Conservation (phyloP, 1,140 invertebrate genomes). For the Samia ricini region DNA sequence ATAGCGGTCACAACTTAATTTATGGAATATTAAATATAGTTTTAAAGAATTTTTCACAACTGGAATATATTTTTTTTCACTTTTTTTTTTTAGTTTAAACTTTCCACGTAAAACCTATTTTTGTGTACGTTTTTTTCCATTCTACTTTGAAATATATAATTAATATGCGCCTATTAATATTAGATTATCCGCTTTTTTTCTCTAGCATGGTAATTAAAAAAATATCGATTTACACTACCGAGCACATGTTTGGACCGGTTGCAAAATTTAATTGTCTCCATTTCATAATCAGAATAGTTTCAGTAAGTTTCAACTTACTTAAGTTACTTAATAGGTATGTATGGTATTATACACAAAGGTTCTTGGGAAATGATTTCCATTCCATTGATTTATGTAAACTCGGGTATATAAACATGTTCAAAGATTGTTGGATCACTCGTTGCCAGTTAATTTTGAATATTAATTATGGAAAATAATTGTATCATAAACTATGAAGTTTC, state of each 20-base stretch:
- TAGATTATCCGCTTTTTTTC: no score
- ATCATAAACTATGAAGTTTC: no score
- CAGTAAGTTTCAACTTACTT: neutral
- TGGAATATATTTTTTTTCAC: neutral
- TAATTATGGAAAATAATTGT: neutral
- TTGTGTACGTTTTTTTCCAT: no score
- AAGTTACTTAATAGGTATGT: neutral
- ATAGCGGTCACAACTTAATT: slow-evolving; percentile 4
- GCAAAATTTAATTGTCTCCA: no score
- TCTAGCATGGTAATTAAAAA: no score
- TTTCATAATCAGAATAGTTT: no score
- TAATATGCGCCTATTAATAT: no score
- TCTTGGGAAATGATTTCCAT: neutral
- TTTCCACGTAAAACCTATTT: no score
- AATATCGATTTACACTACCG: no score
- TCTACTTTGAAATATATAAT: no score
- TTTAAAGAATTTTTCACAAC: neutral
- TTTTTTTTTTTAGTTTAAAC: neutral
- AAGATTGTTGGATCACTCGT: neutral
- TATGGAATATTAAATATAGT: neutral
- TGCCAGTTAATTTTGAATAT: neutral
- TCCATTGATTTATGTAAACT: neutral
- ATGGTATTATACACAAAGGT: neutral
- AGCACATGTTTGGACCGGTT: no score
- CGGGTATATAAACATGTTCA: neutral